Evolutionary conservation across 37 sponge, comb jelly and placozoan species (phyloP).

Genomic region (Diacarnus erythraeanus): DNA sequence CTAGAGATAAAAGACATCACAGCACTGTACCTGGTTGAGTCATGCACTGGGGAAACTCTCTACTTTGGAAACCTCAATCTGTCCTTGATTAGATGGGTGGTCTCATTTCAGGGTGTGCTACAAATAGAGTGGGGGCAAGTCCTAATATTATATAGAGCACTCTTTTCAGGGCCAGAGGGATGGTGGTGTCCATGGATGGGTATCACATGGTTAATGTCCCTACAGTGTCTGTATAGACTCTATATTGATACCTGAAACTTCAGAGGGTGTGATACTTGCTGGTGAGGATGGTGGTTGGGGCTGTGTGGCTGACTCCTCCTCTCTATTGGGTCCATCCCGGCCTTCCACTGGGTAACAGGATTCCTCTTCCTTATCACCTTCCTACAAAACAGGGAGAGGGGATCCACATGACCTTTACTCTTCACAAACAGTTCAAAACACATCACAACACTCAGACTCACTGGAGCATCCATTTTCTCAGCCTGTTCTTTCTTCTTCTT

Average conservation of each 20-base stretch:
- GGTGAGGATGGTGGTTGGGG: slow-evolving; percentile 8
- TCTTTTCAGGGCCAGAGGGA: too few relatives aligned
- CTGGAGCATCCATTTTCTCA: slow-evolving; percentile 46
- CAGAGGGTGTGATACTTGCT: background rate
- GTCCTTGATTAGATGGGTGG: too few relatives aligned
- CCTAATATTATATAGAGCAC: too few relatives aligned
- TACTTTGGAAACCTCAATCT: too few relatives aligned
- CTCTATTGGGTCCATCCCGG: background rate
- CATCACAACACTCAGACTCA: background rate
- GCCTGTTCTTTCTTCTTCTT: slow-evolving; percentile 81
- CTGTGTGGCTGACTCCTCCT: background rate
- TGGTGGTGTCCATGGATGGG: too few relatives aligned
- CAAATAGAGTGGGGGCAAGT: too few relatives aligned
- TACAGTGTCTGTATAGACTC: too few relatives aligned
- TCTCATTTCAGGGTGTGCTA: too few relatives aligned
- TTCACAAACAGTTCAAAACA: background rate
- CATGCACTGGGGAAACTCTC: too few relatives aligned
- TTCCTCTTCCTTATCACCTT: slow-evolving; percentile 5
- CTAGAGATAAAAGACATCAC: too few relatives aligned
- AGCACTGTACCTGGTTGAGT: too few relatives aligned
- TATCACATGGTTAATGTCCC: too few relatives aligned
- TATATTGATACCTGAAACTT: background rate
- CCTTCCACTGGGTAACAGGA: background rate
- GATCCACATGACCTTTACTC: background rate
- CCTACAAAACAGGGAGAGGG: background rate